Conservation (phyloP, 2,113 vertebrate species). For the Boulengeromyrus knoepffleri region DNA sequence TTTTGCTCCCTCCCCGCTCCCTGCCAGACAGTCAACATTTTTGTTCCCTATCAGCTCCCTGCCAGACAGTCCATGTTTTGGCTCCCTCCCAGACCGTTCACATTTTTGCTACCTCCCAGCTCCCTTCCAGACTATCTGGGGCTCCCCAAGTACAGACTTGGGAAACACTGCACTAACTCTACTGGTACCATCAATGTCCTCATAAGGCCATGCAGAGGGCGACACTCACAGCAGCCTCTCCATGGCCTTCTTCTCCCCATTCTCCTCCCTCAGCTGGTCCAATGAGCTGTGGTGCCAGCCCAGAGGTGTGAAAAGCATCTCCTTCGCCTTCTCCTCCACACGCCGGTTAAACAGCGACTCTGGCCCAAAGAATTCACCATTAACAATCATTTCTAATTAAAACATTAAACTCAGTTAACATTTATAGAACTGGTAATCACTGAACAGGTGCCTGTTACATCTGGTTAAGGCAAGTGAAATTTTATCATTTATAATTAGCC, state of each 20-base stretch:
- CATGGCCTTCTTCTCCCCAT: slow-evolving; percentile 97
- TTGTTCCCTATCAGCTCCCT: not conserved
- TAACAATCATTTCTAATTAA: not conserved
- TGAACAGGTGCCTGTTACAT: not conserved
- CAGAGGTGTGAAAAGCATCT: slow-evolving; percentile 87
- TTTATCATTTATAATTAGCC: not conserved
- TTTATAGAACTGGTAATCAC: not conserved
- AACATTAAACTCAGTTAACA: not conserved
- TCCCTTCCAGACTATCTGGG: not conserved
- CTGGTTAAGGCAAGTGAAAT: not conserved
- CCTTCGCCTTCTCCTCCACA: slow-evolving; percentile 94
- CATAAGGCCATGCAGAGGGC: not conserved
- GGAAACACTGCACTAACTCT: not conserved
- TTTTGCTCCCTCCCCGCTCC: not conserved
- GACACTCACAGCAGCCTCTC: slow-evolving; percentile 89
- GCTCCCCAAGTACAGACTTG: not conserved
- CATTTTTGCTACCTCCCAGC: not conserved
- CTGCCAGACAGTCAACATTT: no score
- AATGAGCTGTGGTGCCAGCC: slow-evolving; percentile 96
- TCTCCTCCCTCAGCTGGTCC: slow-evolving; percentile 92
- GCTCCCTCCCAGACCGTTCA: not conserved
- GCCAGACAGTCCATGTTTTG: not conserved
- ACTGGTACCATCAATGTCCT: not conserved
- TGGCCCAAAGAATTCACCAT: slow-evolving; percentile 11
- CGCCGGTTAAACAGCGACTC: slow-evolving; percentile 93